phyloP scores from a whole-genome alignment of 2,113 vertebrate species.

The Ammodytes dubius region DNA sequence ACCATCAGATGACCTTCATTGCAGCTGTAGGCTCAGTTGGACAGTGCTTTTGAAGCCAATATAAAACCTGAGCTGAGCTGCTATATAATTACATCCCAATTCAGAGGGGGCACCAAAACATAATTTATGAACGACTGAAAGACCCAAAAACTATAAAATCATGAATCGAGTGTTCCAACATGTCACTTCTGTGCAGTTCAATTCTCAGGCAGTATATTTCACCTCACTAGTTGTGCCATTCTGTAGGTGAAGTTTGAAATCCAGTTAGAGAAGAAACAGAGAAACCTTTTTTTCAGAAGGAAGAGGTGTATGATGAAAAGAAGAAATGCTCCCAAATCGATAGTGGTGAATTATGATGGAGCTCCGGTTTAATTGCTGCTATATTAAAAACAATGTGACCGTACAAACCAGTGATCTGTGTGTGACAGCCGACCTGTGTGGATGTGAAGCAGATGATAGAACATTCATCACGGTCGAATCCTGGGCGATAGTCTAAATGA shows the following conservation, averaged over 20 bases:
- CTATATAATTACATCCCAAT: conserved; percentile 5
- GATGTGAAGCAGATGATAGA: too few species aligned
- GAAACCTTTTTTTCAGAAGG: not conserved
- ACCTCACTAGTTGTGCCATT: not conserved
- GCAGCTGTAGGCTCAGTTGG: conserved; percentile 59
- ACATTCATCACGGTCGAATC: too few species aligned
- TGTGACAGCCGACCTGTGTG: too few species aligned
- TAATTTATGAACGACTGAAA: too few species aligned
- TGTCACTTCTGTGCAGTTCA: not conserved
- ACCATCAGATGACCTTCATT: conserved; percentile 76
- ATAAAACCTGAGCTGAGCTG: conserved; percentile 21
- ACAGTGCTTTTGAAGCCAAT: conserved; percentile 25
- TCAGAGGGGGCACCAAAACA: conserved; percentile 10
- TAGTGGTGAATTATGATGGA: too few species aligned
- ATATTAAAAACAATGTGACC: too few species aligned
- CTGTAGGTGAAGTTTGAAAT: conserved; percentile 20
- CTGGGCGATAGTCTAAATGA: too few species aligned
- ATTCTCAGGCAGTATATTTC: conserved; percentile 3
- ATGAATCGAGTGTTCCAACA: not conserved
- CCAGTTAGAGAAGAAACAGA: not conserved
- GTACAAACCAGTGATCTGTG: too few species aligned
- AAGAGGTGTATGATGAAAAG: conserved; percentile 17
- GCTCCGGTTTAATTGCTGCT: too few species aligned
- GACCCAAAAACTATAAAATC: not conserved
- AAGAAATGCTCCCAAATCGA: not conserved